Conservation (phyloP, 2,888 invertebrate species). For the Sabatieria punctata region DNA sequence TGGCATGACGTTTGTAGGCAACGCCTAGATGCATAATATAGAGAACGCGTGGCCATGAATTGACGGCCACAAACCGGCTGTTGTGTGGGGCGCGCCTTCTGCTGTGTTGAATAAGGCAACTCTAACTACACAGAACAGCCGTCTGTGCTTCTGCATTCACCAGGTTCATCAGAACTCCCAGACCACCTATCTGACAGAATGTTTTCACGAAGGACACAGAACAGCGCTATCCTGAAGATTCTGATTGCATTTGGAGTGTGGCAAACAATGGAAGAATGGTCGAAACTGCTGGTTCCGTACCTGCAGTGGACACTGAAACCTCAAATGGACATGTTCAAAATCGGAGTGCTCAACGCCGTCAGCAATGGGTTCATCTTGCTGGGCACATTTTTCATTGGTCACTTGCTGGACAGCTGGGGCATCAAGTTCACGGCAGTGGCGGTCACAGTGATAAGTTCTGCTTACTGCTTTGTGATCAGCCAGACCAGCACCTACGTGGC, state of each 20-base stretch:
- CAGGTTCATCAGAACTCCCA: no score
- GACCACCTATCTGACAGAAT: no score
- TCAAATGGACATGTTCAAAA: slow-evolving; percentile 13
- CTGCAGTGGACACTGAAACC: slow-evolving; percentile 20
- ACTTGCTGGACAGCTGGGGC: slow-evolving; percentile 8
- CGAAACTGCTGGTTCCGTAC: slow-evolving; percentile 19
- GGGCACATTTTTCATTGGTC: slow-evolving; percentile 20
- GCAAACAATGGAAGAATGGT: slow-evolving; percentile 23
- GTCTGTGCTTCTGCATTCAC: no score
- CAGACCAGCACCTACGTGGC: slow-evolving; percentile 11
- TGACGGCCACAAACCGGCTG: no score
- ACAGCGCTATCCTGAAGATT: slow-evolving; percentile 2
- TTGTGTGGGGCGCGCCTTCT: no score
- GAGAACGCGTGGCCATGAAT: no score
- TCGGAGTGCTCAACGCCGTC: slow-evolving; percentile 17
- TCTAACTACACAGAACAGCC: no score
- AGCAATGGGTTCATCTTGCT: slow-evolving; percentile 15
- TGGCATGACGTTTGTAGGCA: no score
- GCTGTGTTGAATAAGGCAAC: no score
- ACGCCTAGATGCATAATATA: no score
- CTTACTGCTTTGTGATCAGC: slow-evolving; percentile 12
- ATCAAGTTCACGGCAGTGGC: slow-evolving; percentile 13
- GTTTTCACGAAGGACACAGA: no score
- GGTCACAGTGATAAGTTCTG: slow-evolving; percentile 10
- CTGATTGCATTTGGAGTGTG: slow-evolving; percentile 16